phyloP scores from a whole-genome alignment of 1,140 invertebrate species.

The Copidosoma floridanum region DNA sequence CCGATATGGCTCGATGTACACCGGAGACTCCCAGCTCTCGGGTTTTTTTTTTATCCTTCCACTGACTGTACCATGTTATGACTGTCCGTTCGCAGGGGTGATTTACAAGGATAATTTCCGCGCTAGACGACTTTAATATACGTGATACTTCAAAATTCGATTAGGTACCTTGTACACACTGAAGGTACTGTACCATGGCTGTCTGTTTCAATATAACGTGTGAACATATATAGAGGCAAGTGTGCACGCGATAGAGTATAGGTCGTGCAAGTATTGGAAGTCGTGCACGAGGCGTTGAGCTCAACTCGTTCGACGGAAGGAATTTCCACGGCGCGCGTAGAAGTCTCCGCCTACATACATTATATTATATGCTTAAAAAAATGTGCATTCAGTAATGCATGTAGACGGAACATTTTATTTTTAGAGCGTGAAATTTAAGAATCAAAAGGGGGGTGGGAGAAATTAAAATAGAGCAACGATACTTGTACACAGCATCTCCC shows the following conservation, averaged over 20 bases:
- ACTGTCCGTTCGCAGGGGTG: not conserved
- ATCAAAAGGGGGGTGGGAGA: slow-evolving; percentile 11
- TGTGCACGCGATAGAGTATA: too few relatives aligned
- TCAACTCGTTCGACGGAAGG: too few relatives aligned
- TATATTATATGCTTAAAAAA: too few relatives aligned
- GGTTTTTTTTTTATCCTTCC: not conserved
- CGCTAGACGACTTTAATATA: not conserved
- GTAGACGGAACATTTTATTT: too few relatives aligned
- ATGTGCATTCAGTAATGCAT: too few relatives aligned
- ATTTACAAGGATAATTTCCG: slow-evolving; percentile 9
- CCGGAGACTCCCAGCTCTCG: not conserved
- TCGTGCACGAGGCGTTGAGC: too few relatives aligned
- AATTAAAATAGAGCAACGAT: not conserved
- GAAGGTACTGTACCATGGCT: not conserved
- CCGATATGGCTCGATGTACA: too few relatives aligned
- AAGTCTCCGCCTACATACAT: too few relatives aligned
- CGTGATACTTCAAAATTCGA: not conserved
- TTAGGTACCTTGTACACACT: not conserved
- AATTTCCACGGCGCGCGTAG: too few relatives aligned
- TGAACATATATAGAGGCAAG: too few relatives aligned
- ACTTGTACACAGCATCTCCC: too few relatives aligned
- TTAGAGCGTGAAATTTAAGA: slow-evolving; percentile 16
- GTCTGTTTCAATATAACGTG: not conserved
- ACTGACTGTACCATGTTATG: not conserved
- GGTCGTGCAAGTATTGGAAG: too few relatives aligned